Conservation (phyloP, 2,113 vertebrate genomes). For the Pseudois nayaur region DNA sequence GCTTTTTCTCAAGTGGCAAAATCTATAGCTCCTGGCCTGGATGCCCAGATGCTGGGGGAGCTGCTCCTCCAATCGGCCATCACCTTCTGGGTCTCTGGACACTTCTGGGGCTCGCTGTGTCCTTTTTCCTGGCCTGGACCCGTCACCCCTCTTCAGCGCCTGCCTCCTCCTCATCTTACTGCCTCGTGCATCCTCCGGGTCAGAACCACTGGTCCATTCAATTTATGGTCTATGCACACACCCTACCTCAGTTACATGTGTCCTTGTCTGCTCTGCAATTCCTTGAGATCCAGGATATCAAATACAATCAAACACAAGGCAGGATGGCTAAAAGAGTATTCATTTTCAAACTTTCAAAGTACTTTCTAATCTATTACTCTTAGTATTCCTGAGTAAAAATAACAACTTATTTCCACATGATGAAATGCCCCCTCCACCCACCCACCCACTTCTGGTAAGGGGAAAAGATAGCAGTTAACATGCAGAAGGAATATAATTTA, state of each 20-base stretch:
- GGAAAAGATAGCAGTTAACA: not conserved
- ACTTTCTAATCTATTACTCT: not conserved
- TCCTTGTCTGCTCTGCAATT: not conserved
- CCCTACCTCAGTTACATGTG: not conserved
- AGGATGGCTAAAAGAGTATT: not conserved
- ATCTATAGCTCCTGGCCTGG: not conserved
- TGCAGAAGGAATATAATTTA: not conserved
- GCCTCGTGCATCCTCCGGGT: accelerated
- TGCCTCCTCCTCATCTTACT: not conserved
- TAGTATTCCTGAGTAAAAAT: not conserved
- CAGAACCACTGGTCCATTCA: not conserved
- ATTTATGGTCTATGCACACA: not conserved
- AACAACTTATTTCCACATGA: not conserved
- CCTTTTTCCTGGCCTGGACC: not conserved
- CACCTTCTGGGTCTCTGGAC: not conserved
- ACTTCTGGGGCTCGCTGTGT: too few relatives aligned
- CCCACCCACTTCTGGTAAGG: not conserved
- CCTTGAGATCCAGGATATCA: not conserved
- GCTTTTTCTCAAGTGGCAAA: not conserved
- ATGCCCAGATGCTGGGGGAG: too few relatives aligned
- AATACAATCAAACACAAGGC: not conserved
- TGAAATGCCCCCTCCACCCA: not conserved
- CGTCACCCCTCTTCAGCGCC: accelerated
- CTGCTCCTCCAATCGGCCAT: accelerated
- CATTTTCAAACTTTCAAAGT: not conserved